Evolutionary conservation across 2,888 invertebrate species (phyloP).

Genomic region (Parnassius apollo): DNA sequence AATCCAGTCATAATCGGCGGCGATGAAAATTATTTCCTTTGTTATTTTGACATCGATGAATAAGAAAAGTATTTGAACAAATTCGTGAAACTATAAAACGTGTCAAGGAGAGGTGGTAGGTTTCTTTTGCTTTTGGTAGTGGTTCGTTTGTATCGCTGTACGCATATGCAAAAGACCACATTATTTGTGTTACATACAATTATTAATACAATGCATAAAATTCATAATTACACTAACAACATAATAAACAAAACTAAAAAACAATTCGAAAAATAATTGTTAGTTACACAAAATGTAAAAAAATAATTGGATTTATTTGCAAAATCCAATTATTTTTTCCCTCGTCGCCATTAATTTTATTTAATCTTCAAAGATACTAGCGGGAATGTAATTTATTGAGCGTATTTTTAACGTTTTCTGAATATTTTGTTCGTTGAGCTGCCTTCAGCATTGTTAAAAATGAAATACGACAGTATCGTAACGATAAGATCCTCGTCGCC

Average conservation of each 20-base stretch:
- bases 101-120: constrained; percentile 1
- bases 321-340: constrained; percentile 34
- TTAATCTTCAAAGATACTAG: constrained; percentile 49
- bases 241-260: too few relatives aligned
- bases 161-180: too few relatives aligned
- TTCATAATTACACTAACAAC: too few relatives aligned
- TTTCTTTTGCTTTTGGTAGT: too few relatives aligned
- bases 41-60: constrained; percentile 15
- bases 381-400: constrained; percentile 50
- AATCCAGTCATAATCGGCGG: neutral
- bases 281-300: neutral
- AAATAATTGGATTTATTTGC: constrained; percentile 16
- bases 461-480: constrained; percentile 48
- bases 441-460: constrained; percentile 58
- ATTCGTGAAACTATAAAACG: neutral
- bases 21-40: constrained; percentile 6
- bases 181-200: too few relatives aligned
- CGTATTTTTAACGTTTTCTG: constrained; percentile 41
- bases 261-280: too few relatives aligned
- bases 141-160: too few relatives aligned
- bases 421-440: constrained; percentile 68
- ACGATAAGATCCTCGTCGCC: constrained; percentile 31
- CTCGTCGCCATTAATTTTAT: constrained; percentile 48
- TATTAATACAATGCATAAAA: too few relatives aligned
- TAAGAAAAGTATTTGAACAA: neutral